phyloP scores from a whole-genome alignment of 2,888 invertebrate species.

The Tetranychus piercei region DNA sequence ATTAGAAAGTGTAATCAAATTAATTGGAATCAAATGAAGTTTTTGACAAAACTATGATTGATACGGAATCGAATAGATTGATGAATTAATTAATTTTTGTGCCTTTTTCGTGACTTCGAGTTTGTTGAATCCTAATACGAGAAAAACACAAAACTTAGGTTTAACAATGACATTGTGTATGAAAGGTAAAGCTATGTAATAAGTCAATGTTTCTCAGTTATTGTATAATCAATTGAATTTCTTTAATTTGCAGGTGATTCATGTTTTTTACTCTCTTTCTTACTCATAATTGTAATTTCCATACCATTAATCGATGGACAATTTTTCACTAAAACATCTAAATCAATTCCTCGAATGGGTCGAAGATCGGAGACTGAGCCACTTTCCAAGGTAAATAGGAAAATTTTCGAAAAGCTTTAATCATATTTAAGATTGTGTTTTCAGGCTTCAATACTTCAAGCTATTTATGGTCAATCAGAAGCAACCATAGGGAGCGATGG shows the following conservation, averaged over 20 bases:
- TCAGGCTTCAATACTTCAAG: background rate
- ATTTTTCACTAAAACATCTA: slow-evolving; percentile 23
- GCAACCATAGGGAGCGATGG: background rate
- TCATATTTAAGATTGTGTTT: too few species aligned
- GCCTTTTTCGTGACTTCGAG: too few species aligned
- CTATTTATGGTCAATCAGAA: background rate
- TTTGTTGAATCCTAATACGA: too few species aligned
- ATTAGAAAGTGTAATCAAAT: background rate
- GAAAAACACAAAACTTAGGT: too few species aligned
- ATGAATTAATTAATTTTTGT: background rate
- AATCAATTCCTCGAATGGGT: slow-evolving; percentile 22
- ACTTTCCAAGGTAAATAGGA: background rate
- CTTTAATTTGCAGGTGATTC: background rate
- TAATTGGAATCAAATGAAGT: background rate
- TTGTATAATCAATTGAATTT: background rate
- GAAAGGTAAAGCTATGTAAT: too few species aligned
- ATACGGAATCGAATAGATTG: too few species aligned
- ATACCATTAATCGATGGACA: slow-evolving; percentile 12
- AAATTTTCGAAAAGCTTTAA: too few species aligned
- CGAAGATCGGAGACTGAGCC: slow-evolving; percentile 5
- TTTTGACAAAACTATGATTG: background rate
- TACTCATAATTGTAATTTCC: background rate
- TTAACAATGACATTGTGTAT: too few species aligned
- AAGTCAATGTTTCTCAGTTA: too few species aligned
- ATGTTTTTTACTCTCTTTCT: background rate